Base-by-base conservation (phyloP, 1,140 invertebrate genomes). In the Lethrus apterus region DNA sequence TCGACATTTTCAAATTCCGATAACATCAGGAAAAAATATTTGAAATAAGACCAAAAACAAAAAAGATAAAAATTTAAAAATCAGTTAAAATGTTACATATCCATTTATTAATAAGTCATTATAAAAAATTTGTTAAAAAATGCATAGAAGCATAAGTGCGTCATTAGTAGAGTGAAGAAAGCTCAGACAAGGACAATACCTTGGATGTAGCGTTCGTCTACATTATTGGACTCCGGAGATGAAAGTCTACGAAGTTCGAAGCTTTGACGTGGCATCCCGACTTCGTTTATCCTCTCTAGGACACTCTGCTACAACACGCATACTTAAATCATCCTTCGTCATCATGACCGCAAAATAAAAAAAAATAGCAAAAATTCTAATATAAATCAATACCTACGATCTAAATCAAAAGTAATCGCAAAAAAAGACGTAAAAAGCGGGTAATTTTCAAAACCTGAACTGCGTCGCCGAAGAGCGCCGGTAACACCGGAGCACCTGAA, bases 241-340 rank as follows among this genome's bases (percentile, higher is more conserved):
- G 43, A 45, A 4, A 45, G 20, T 15, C 31, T 32, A 24, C 32
- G 43, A 34, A 45, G 43, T 20, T 45, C 43, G 43, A 45, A 34
- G 43, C 31, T 45, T 19, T 45, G 43, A 17, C 26, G 30, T 34
- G 43, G 32, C 43, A 45, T 45, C 43, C 43, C 31, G 30, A 14
- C 13, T 20, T 11, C 15, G 8, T 20, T 30, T 23, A 23, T 15
- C 43, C 31, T 21, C 17, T 33, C 19, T 15, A 45, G 29, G 31
- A 45, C 15, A 45, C 43, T 32, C 31, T 33, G 19, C 31, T 23
- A 32, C n/a, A 34, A 45, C 15, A 45, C 20, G 35, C 20, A 45
- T 19, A 31, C 20, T 15, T 10, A 14, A 8, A 33, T 7, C 14
- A 33, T 33, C 23, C 23, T 26, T 26, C 5, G 23, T 26, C 23